Evolutionary conservation across 2,797 vertebrate species (phyloP).

Genomic region (Poecilia velifera): DNA sequence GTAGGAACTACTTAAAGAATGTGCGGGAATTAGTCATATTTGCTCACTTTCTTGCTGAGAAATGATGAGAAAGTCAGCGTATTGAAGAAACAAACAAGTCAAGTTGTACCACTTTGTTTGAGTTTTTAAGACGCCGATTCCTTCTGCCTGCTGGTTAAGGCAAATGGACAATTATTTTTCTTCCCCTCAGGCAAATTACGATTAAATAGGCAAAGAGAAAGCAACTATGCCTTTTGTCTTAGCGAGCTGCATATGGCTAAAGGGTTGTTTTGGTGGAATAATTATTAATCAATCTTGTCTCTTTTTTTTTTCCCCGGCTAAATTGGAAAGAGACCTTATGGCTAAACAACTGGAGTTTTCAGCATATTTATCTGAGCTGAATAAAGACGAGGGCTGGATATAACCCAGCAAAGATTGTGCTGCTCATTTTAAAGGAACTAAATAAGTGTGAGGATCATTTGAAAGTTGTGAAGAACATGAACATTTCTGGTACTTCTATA

Average conservation of each 20-base stretch:
- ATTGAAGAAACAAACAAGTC: not conserved
- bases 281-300: not conserved
- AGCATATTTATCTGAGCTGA: not conserved
- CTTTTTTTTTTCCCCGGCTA: not conserved
- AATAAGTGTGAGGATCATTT: not conserved
- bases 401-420: not conserved
- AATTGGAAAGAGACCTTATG: not conserved
- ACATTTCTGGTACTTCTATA: not conserved
- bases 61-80: not conserved
- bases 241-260: not conserved
- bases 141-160: not conserved
- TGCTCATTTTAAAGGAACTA: not conserved
- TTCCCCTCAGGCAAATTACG: not conserved
- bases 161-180: not conserved
- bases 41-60: slow-evolving; percentile 1
- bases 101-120: not conserved
- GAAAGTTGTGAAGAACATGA: not conserved
- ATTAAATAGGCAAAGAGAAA: not conserved
- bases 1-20: not conserved
- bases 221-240: not conserved
- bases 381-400: not conserved
- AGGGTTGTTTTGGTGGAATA: not conserved
- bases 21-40: not conserved
- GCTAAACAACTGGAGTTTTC: not conserved
- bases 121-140: not conserved